Evolutionary conservation across 1,140 invertebrate species (phyloP), one percentile per base, ranked within the genome.

Genomic region (Cydia fagiglandana): DNA sequence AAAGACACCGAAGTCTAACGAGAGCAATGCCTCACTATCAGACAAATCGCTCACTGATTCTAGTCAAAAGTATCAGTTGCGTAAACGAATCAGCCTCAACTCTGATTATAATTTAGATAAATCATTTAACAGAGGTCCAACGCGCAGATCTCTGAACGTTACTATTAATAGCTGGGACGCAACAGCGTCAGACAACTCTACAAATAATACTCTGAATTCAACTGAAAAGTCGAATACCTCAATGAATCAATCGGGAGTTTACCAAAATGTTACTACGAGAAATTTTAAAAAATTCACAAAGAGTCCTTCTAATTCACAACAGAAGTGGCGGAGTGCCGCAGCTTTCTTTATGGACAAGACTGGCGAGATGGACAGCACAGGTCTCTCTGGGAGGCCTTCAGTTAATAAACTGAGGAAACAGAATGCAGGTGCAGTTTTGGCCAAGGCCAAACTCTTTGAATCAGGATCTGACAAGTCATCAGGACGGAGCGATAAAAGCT

Each of bases 401-500:
- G 93, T 95, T 0, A 95, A 94, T 24, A 95, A 95, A 82, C 77
- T 95, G 12, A 90, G 95, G 34, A 87, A 89, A 5, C 94, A 95
- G 83, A 95, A 95, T 80, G 95, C 94, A 1, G 95, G 95, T 4
- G 95, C 95, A 84, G 95, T 95, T 2, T 84, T 95, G 17, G 95
- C 94, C 0, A 95, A 95, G 85, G 94, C 95, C 0, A 95, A 94
- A 80, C 88, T 95, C 9, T 95, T 95, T 79, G 95, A 95, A 80
- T 87, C 91, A 12, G 90, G 90, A 76, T 93, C 91, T 2, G 91
- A 93, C 74, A 91, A 89, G 70, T 91, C 91, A n/a, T 91, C 90
- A 5, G 91, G 91, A 70, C 77, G 73, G 76, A 84, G 84, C 45
- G 88, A 91, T n/a, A 91, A 88, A 76, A 73, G 73, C 0, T 74